These are phyloP conservation scores for Pocillopora meandrina DNA, from an alignment of 92 coral and sea anemone genomes.

Conservation along the genomic window DNA sequence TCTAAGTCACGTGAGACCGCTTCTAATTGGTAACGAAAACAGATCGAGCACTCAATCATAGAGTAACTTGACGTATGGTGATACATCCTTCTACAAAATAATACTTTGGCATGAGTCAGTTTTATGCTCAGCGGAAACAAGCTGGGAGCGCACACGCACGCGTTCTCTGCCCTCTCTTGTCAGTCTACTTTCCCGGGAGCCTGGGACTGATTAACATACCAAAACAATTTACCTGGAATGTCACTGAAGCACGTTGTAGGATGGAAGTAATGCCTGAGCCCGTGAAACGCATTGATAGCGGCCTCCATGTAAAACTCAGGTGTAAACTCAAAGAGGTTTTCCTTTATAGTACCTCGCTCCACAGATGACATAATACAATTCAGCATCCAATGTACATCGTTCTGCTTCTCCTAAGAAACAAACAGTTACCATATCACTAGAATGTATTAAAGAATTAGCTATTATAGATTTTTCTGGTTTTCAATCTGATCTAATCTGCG, in stretches of 20 bases:
- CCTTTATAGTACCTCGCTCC: conserved; percentile 67
- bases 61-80: too few species aligned
- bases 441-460: background rate
- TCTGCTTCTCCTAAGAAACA: conserved; percentile 75
- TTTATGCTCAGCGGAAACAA: too few species aligned
- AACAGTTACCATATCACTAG: background rate
- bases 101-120: too few species aligned
- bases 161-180: background rate
- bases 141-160: too few species aligned
- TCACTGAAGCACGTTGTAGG: conserved; percentile 80
- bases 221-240: conserved; percentile 67
- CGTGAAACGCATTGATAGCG: conserved; percentile 89
- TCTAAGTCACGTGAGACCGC: background rate
- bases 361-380: conserved; percentile 72
- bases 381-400: conserved; percentile 93
- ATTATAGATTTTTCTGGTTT: background rate
- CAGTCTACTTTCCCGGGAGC: too few species aligned
- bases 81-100: too few species aligned
- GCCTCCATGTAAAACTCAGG: conserved; percentile 96
- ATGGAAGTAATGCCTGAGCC: conserved; percentile 84
- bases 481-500: background rate
- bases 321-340: conserved; percentile 81
- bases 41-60: too few species aligned
- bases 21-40: background rate
- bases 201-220: too few species aligned